A percentile compares a stretch with the other conserved stretches of the same genome.
Evolutionary conservation across 2,888 invertebrate genomes (phyloP).

Genomic region (Cerastis leucographa): DNA sequence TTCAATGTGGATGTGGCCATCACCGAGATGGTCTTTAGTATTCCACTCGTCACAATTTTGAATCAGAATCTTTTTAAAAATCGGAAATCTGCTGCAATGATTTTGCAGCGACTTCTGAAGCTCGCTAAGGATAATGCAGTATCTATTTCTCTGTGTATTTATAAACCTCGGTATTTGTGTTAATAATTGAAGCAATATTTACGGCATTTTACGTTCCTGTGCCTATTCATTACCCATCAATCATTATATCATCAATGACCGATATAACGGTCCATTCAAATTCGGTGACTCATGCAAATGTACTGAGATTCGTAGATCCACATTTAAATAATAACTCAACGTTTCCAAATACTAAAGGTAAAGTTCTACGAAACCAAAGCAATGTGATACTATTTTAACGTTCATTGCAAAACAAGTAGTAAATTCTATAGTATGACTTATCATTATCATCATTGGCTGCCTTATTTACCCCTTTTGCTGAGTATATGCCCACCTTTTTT

Average conservation of each 20-base stretch:
- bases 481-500: not conserved
- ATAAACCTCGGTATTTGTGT: not conserved
- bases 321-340: constrained; percentile 32
- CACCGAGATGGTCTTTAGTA: not conserved
- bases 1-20: not conserved
- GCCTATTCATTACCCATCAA: constrained; percentile 41
- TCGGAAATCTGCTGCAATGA: not conserved
- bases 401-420: constrained; percentile 30
- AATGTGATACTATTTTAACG: constrained; percentile 36
- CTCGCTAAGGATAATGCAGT: not conserved
- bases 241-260: constrained; percentile 35
- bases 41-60: too few relatives aligned
- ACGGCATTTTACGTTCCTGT: constrained; percentile 1
- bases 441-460: not conserved
- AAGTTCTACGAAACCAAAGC: constrained; percentile 20
- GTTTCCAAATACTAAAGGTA: constrained; percentile 34
- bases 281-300: constrained; percentile 42
- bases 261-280: constrained; percentile 17
- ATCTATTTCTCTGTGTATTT: not conserved
- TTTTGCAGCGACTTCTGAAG: not conserved
- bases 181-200: constrained; percentile 11
- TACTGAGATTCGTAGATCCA: constrained; percentile 28
- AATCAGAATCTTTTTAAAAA: not conserved
- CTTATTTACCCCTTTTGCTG: not conserved
- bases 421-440: constrained; percentile 6